Evolutionary conservation across 1,140 invertebrate genomes (phyloP).

Genomic region (Nymphalis io): DNA sequence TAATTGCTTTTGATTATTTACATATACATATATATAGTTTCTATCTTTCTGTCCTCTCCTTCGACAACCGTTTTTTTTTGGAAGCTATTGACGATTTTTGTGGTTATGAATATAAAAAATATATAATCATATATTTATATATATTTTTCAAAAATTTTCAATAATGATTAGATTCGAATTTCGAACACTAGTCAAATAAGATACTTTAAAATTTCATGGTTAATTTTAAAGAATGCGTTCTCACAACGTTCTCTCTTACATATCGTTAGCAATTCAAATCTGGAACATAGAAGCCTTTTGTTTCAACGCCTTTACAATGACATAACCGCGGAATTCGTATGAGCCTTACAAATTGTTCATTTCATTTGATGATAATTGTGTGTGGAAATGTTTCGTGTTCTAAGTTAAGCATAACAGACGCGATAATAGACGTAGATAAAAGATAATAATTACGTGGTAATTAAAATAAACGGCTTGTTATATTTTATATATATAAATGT

Average conservation of each 20-base stretch:
- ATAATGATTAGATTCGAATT: no score
- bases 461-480: not conserved
- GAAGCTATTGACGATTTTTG: no score
- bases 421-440: not conserved
- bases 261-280: not conserved
- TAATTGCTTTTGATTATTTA: no score
- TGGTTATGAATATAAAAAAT: no score
- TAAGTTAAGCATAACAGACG: not conserved
- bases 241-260: not conserved
- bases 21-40: no score
- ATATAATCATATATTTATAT: no score
- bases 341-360: conserved; percentile 3
- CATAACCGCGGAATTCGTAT: not conserved
- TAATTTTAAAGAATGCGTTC: conserved; percentile 9
- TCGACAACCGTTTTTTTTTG: no score
- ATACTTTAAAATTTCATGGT: not conserved
- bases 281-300: not conserved
- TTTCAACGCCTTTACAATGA: not conserved
- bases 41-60: no score
- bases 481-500: not conserved
- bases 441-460: not conserved
- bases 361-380: conserved; percentile 2
- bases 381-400: not conserved
- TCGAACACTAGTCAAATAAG: not conserved
- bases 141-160: no score